Base-by-base conservation (phyloP, 2,888 invertebrate genomes). In the Heteromyza rotundicornis region DNA sequence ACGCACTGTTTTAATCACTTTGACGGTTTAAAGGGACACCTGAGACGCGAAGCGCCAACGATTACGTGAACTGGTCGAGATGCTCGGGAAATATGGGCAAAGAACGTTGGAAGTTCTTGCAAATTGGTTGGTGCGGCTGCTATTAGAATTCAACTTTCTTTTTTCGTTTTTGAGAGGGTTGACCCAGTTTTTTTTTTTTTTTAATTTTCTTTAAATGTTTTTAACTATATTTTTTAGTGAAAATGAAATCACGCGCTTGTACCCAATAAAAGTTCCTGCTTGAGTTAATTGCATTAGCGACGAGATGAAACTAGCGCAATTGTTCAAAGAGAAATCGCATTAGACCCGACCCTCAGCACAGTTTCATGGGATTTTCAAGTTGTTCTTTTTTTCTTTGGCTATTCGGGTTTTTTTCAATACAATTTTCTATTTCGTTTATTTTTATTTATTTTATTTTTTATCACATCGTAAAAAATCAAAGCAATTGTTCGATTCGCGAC, bases 1-100 rank as follows among this genome's bases (percentile, higher is more conserved):
- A 12, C 75, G 76, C 40, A 70, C 78, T 66, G 47, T 20, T 63
- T 70, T 70, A 69, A 66, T 71, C 72, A 72, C 70, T 69, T 70
- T 71, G 72, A 36, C 60, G 66, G 63, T 27, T 32, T 19, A 50
- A n/a, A n/a, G 27, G 27, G 27, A n/a, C n/a, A n/a, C 10, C 27
- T 27, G 27, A 27, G 27, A 27, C 7, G 27, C 5, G 10, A 27
- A 7, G 27, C 5, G 10, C 27, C 27, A 10, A 40, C 24, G 32
- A 35, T 55, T 35, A 17, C 36, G 17, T 19, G 14, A n/a, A n/a
- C n/a, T n/a, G n/a, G 10, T n/a, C 8, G 16, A 8, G 35, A 8
- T 16, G n/a, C n/a, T n/a, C n/a, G n/a, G 19, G 32, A 53, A n/a
- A n/a, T n/a, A n/a, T n/a, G n/a, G n/a, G n/a, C n/a, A n/a, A 32